phyloP scores from a whole-genome alignment of 2,113 vertebrate genomes.

The Probosciger aterrimus region DNA sequence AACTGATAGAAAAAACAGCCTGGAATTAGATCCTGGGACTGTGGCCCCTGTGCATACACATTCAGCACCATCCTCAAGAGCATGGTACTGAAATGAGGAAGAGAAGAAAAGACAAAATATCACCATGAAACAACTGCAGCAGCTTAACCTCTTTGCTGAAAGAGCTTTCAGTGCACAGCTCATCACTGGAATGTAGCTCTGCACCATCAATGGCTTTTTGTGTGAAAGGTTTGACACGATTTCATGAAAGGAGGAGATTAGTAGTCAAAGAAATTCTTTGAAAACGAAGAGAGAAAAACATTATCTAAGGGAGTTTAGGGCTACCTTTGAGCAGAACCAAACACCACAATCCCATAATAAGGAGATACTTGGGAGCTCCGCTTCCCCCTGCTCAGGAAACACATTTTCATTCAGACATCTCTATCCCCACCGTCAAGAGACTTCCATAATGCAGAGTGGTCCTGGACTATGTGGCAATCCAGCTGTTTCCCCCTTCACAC shows the following conservation, averaged over 20 bases:
- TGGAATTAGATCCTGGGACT: background rate
- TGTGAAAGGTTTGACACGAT: background rate
- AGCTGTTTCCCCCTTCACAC: background rate
- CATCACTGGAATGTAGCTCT: background rate
- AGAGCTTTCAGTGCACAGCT: background rate
- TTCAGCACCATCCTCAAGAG: background rate
- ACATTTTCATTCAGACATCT: background rate
- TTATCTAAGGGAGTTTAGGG: background rate
- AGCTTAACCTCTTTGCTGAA: background rate
- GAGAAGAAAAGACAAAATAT: background rate
- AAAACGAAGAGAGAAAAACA: background rate
- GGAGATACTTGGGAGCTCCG: background rate
- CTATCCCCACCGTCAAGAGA: background rate
- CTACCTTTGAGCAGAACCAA: background rate
- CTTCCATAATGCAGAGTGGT: background rate
- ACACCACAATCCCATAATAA: background rate
- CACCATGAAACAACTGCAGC: background rate
- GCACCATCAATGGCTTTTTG: background rate
- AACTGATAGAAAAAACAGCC: background rate
- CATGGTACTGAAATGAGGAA: background rate
- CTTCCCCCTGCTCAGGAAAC: background rate
- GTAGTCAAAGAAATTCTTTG: background rate
- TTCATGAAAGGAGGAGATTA: background rate
- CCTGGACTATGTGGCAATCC: background rate
- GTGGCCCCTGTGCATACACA: background rate